A percentile compares a stretch with the other conserved stretches of the same genome.
phyloP scores from a whole-genome alignment of 2,797 vertebrate species.

The Darevskia mixta region DNA sequence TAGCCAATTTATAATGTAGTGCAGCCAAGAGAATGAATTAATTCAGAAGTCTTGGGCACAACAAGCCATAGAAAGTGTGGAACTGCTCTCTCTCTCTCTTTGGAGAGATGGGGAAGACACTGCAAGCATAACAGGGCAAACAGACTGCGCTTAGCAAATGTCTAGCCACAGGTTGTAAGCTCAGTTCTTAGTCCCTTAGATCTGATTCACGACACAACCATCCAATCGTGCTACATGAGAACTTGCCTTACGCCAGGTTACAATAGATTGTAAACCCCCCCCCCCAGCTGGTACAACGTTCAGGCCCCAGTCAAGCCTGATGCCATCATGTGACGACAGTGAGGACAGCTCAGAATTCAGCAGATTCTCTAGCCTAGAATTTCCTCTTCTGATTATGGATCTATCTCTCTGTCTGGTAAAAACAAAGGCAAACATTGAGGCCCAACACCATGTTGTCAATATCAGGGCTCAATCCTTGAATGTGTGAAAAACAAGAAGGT shows the following conservation, averaged over 20 bases:
- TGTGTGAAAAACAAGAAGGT: background rate
- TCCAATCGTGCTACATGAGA: background rate
- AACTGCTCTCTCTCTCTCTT: background rate
- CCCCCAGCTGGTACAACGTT: too few relatives aligned
- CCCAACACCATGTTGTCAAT: background rate
- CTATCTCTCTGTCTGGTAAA: too few relatives aligned
- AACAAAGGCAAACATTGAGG: background rate
- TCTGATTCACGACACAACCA: background rate
- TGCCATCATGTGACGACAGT: too few relatives aligned
- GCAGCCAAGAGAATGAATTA: background rate
- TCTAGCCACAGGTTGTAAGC: background rate
- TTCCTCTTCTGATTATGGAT: too few relatives aligned
- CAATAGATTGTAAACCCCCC: too few relatives aligned
- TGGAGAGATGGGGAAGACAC: background rate
- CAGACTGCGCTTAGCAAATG: background rate
- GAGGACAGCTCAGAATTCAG: too few relatives aligned
- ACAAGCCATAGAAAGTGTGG: background rate
- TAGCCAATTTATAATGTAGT: slow-evolving; percentile 11
- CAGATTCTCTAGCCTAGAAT: too few relatives aligned
- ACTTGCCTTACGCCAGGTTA: background rate
- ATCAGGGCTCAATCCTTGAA: background rate
- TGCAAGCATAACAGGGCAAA: background rate
- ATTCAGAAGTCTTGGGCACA: background rate
- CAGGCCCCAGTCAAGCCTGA: too few relatives aligned
- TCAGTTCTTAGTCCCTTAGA: background rate